These are phyloP conservation scores for Volucella inflata DNA, from an alignment of 2,888 invertebrate species.

Conservation along the genomic window DNA sequence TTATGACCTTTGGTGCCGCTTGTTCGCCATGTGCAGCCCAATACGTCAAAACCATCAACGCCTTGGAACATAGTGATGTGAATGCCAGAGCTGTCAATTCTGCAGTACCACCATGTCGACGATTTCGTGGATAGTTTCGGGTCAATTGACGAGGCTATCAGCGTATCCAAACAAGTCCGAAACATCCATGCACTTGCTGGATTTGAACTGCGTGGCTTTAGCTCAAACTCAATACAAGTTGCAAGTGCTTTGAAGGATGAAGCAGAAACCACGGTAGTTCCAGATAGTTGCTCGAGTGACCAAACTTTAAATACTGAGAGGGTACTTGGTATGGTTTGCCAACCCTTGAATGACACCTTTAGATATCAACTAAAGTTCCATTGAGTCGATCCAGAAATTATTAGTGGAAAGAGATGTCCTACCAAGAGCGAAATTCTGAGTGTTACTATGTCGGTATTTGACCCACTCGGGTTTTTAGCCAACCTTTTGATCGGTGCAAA, in stretches of 20 bases:
- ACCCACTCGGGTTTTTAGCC: slow-evolving; percentile 26
- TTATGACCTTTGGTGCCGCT: slow-evolving; percentile 17
- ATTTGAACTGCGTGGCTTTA: slow-evolving; percentile 53
- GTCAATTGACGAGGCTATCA: slow-evolving; percentile 26
- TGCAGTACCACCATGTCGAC: slow-evolving; percentile 38
- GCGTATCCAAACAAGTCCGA: slow-evolving; percentile 31
- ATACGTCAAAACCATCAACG: slow-evolving; percentile 3
- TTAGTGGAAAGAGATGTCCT: too few relatives aligned
- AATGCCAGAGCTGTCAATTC: slow-evolving; percentile 38
- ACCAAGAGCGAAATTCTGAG: neutral
- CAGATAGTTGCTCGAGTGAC: neutral
- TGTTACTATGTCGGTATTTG: slow-evolving; percentile 24
- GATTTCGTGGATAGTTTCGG: slow-evolving; percentile 41
- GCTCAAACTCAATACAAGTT: slow-evolving; percentile 33
- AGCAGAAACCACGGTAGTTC: neutral
- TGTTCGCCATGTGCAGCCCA: too few relatives aligned
- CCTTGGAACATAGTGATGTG: neutral
- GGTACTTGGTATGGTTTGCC: neutral
- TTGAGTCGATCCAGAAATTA: too few relatives aligned
- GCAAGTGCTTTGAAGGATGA: slow-evolving; percentile 1
- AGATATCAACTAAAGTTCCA: neutral
- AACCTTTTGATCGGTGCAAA: slow-evolving; percentile 6
- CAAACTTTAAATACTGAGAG: neutral
- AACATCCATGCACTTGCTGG: slow-evolving; percentile 45
- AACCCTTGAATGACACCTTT: neutral